Percentiles rank a stretch among this genome's conserved stretches.
phyloP scores from a whole-genome alignment of 2,888 invertebrate genomes.

The Coleophora flavipennella region DNA sequence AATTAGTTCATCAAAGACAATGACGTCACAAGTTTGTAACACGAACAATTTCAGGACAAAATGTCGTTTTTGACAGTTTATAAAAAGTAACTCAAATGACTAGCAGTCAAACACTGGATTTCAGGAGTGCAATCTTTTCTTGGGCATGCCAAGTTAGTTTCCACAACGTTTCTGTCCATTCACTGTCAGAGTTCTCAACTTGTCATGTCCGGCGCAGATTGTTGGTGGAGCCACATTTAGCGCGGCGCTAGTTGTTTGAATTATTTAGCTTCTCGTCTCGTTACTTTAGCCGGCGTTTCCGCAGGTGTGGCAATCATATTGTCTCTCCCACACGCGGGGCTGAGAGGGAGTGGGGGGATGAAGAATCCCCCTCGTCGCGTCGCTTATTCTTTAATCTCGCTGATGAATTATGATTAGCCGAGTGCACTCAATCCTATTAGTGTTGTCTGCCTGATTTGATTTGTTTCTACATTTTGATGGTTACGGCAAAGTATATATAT shows the following conservation, averaged over 20 bases:
- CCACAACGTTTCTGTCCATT: too few relatives aligned
- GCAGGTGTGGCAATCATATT: slow-evolving; percentile 72
- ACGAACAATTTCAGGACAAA: too few relatives aligned
- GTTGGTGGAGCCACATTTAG: slow-evolving; percentile 36
- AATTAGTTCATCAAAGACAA: too few relatives aligned
- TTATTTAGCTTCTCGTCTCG: slow-evolving; percentile 67
- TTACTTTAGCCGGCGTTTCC: slow-evolving; percentile 64
- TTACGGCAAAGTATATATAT: too few relatives aligned
- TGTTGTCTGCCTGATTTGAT: slow-evolving; percentile 49
- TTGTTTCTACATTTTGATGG: slow-evolving; percentile 17
- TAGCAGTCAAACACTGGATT: too few relatives aligned
- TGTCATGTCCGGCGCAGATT: background rate
- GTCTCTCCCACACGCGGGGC: slow-evolving; percentile 45
- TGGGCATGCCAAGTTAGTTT: too few relatives aligned
- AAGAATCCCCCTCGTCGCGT: slow-evolving; percentile 34
- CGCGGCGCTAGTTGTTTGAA: slow-evolving; percentile 50
- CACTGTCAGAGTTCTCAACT: slow-evolving; percentile 1
- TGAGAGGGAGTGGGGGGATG: slow-evolving; percentile 16
- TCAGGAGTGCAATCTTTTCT: too few relatives aligned
- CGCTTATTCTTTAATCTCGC: slow-evolving; percentile 70
- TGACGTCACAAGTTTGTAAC: too few relatives aligned
- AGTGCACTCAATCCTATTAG: slow-evolving; percentile 70
- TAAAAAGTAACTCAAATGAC: too few relatives aligned
- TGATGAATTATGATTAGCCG: slow-evolving; percentile 72
- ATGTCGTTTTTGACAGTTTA: too few relatives aligned